Conservation (phyloP, 2,797 vertebrate species). For the Apodemus agrarius region DNA sequence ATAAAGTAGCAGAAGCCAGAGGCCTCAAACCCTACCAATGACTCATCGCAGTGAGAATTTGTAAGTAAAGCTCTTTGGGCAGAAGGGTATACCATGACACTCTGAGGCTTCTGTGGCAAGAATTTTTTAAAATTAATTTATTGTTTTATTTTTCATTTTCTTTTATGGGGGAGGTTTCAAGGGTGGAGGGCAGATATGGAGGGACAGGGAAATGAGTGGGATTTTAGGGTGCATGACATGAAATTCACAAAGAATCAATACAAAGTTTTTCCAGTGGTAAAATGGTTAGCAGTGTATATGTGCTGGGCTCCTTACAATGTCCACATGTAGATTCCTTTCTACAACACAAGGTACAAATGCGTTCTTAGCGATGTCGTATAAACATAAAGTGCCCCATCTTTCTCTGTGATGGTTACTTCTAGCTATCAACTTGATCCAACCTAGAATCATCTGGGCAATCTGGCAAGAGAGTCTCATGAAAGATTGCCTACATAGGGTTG, state of each 20-base stretch:
- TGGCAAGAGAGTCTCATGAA: background rate
- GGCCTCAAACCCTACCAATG: background rate
- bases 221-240: background rate
- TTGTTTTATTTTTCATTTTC: background rate
- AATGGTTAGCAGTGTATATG: background rate
- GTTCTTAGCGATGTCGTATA: background rate
- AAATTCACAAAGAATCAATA: background rate
- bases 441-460: background rate
- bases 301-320: background rate
- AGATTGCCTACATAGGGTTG: background rate
- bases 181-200: background rate
- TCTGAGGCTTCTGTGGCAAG: background rate
- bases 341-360: background rate
- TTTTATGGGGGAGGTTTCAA: background rate
- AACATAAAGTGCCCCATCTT: background rate
- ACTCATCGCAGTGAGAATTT: background rate
- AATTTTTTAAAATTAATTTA: background rate
- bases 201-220: background rate
- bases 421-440: background rate
- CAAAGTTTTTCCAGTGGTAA: background rate
- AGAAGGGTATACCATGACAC: background rate
- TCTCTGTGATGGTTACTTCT: background rate
- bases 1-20: background rate
- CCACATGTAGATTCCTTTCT: background rate
- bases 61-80: background rate